A percentile compares a stretch with the other conserved stretches of the same genome.
These are phyloP conservation scores for Pachypeltis micranthus DNA, from an alignment of 1,140 invertebrate species.

Conservation along the genomic window DNA sequence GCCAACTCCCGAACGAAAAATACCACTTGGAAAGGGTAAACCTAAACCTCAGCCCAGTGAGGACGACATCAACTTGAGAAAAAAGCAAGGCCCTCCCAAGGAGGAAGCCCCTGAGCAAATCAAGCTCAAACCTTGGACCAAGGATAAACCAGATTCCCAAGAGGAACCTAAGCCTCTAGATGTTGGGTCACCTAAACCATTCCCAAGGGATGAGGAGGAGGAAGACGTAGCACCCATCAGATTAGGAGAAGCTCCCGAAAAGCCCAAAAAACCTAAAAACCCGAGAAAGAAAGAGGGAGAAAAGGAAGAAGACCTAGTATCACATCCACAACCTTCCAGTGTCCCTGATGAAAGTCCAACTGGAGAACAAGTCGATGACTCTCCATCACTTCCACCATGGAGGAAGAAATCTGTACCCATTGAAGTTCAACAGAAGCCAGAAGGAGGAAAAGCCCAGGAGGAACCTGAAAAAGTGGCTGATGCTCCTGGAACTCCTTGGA, in stretches of 20 bases:
- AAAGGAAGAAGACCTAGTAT: not conserved
- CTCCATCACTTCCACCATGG: not conserved
- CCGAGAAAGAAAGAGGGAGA: slow-evolving; percentile 9
- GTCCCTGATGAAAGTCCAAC: not conserved
- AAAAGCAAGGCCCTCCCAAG: slow-evolving; percentile 33
- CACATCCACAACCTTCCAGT: slow-evolving; percentile 16
- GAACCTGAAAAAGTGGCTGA: not conserved
- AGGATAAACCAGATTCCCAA: slow-evolving; percentile 25
- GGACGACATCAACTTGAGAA: slow-evolving; percentile 36
- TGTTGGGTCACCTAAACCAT: slow-evolving; percentile 19
- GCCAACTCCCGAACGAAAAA: slow-evolving; percentile 32
- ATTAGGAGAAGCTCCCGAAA: slow-evolving; percentile 6
- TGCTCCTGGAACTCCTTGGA: not conserved
- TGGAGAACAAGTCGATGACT: not conserved
- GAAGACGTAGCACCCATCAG: slow-evolving; percentile 25
- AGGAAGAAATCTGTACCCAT: not conserved
- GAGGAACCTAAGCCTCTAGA: slow-evolving; percentile 22
- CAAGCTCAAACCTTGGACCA: slow-evolving; percentile 26
- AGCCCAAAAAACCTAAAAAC: slow-evolving; percentile 19
- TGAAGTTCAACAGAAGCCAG: not conserved
- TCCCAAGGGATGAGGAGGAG: slow-evolving; percentile 22
- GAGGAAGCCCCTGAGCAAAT: slow-evolving; percentile 29
- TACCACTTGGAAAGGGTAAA: slow-evolving; percentile 34
- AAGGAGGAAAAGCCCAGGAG: not conserved
- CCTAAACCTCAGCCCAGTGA: slow-evolving; percentile 32